Percentiles rank a stretch among this genome's conserved stretches.
Conservation (phyloP, 2,888 invertebrate species). For the Phortica okadai region DNA sequence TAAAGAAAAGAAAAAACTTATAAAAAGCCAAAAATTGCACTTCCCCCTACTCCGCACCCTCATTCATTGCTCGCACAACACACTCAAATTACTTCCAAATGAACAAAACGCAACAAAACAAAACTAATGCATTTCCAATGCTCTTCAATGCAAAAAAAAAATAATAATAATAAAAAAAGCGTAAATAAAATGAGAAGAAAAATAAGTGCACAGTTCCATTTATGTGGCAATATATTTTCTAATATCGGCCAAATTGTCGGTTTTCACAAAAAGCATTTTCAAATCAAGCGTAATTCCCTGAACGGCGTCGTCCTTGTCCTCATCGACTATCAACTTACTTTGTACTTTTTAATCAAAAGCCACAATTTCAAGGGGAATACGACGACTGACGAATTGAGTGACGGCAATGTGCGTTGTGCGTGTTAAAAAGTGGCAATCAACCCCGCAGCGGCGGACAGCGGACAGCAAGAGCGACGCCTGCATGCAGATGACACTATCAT, state of each 20-base stretch:
- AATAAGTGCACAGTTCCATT: not conserved
- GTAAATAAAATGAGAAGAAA: not conserved
- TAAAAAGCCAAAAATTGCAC: not conserved
- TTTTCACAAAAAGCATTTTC: constrained; percentile 38
- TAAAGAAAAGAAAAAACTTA: not conserved
- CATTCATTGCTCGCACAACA: not conserved
- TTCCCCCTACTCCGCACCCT: no score
- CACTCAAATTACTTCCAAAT: constrained; percentile 33
- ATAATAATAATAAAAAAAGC: constrained; percentile 10
- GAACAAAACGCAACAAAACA: constrained; percentile 8
- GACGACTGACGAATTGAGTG: constrained; percentile 57
- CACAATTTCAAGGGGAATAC: constrained; percentile 45
- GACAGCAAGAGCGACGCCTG: constrained; percentile 34
- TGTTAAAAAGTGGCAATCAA: constrained; percentile 66
- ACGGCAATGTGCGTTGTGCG: constrained; percentile 45
- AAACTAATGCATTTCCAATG: constrained; percentile 31
- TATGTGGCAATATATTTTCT: not conserved
- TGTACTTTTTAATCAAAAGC: constrained; percentile 71
- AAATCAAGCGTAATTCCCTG: constrained; percentile 46
- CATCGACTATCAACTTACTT: constrained; percentile 23
- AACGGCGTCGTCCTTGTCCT: constrained; percentile 22
- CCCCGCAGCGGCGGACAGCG: constrained; percentile 52
- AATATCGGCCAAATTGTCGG: constrained; percentile 20
- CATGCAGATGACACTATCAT: constrained; percentile 54
- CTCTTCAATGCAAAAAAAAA: not conserved